Evolutionary conservation across 2,113 vertebrate species (phyloP).

Genomic region (Atherinomorus stipes): DNA sequence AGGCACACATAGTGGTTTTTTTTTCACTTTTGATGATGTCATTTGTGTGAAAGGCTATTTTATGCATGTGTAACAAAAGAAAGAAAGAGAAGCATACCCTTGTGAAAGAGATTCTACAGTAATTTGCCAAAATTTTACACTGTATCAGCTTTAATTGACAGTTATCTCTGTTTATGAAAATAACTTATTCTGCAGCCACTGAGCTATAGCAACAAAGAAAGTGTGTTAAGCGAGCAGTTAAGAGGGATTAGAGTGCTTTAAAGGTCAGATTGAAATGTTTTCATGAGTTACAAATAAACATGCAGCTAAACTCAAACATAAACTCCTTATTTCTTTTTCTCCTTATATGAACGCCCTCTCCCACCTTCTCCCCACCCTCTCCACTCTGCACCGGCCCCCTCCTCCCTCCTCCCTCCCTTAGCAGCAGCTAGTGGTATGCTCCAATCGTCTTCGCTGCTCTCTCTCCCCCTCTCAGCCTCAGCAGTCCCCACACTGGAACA

Average conservation of each 20-base stretch:
- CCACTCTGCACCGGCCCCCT: conserved; percentile 14
- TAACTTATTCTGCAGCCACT: conserved; percentile 5
- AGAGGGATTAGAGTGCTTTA: conserved; percentile 10
- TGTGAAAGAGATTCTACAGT: conserved; percentile 10
- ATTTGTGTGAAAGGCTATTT: conserved; percentile 12
- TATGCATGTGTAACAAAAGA: not conserved
- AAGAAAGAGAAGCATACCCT: not conserved
- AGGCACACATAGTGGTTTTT: conserved; percentile 51
- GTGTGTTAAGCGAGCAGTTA: conserved; percentile 18
- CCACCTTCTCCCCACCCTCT: conserved; percentile 5
- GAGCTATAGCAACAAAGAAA: conserved; percentile 21
- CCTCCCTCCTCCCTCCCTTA: conserved; percentile 53
- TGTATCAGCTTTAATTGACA: conserved; percentile 25
- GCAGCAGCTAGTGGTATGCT: conserved; percentile 66
- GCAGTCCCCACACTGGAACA: conserved; percentile 45
- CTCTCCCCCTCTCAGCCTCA: conserved; percentile 51
- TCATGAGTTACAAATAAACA: conserved; percentile 14
- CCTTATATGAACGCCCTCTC: conserved; percentile 9
- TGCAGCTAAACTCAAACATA: conserved; percentile 3
- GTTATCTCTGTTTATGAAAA: conserved; percentile 26
- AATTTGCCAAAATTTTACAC: conserved; percentile 6
- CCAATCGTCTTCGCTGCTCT: conserved; percentile 53
- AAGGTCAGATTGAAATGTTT: conserved; percentile 33
- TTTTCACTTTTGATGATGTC: conserved; percentile 28
- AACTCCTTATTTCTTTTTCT: conserved; percentile 24